A percentile compares a stretch with the other conserved stretches of the same genome.
phyloP scores from a whole-genome alignment of 2,113 vertebrate genomes.

The Nibea albiflora region DNA sequence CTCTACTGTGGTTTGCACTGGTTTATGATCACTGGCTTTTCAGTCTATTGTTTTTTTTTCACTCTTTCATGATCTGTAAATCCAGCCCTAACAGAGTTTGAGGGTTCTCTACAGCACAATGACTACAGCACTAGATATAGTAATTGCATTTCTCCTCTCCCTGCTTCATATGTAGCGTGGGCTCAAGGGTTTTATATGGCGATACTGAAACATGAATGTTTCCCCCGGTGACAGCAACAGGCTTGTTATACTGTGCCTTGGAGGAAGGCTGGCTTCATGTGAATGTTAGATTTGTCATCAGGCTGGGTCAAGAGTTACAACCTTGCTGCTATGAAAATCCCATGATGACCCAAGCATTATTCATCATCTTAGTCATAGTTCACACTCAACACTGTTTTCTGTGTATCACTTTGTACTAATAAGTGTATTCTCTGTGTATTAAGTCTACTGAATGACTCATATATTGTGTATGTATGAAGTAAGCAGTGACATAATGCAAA shows the following conservation, averaged over 20 bases:
- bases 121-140: conserved; percentile 20
- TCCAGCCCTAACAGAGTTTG: conserved; percentile 8
- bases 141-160: conserved; percentile 20
- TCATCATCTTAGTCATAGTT: conserved; percentile 18
- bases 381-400: conserved; percentile 10
- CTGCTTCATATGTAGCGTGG: not conserved
- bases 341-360: conserved; percentile 7
- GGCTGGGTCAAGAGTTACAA: not conserved
- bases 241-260: not conserved
- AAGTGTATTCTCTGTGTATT: not conserved
- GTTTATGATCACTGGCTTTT: conserved; percentile 12
- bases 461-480: conserved; percentile 5
- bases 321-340: conserved; percentile 16
- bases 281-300: conserved; percentile 14
- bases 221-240: not conserved
- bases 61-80: conserved; percentile 33
- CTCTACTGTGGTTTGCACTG: conserved; percentile 20
- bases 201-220: conserved; percentile 2
- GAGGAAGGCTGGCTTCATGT: conserved; percentile 11
- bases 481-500: conserved; percentile 3
- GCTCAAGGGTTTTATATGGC: not conserved
- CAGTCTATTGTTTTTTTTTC: conserved; percentile 20
- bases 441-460: conserved; percentile 13
- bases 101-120: conserved; percentile 18
- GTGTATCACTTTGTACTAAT: not conserved